These are phyloP conservation scores for Albula goreensis DNA, from an alignment of 2,113 vertebrate genomes.

Conservation along the genomic window DNA sequence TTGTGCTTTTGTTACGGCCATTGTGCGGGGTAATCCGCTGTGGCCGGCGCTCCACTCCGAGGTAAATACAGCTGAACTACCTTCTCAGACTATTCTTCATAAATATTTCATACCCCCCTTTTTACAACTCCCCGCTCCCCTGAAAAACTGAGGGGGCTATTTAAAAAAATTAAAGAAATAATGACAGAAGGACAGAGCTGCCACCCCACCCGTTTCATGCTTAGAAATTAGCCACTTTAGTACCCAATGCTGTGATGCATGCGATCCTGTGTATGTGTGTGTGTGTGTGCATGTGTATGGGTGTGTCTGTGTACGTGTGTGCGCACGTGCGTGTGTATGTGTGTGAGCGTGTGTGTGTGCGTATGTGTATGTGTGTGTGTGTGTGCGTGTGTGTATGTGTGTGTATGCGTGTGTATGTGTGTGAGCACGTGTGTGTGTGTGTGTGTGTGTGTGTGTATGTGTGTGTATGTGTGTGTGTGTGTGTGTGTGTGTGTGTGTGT, in stretches of 20 bases:
- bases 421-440: neutral
- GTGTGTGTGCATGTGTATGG: neutral
- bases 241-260: neutral
- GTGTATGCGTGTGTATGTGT: neutral
- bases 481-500: neutral
- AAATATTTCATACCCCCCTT: constrained; percentile 84
- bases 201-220: constrained; percentile 20
- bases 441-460: neutral
- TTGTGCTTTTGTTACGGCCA: constrained; percentile 92
- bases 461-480: neutral
- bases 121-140: constrained; percentile 81
- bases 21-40: constrained; percentile 89
- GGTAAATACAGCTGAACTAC: constrained; percentile 84
- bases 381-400: neutral
- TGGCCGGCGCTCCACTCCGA: constrained; percentile 81
- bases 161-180: constrained; percentile 31
- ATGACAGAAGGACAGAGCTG: constrained; percentile 63
- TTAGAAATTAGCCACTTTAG: neutral
- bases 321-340: neutral
- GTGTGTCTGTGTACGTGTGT: neutral
- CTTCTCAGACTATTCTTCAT: constrained; percentile 84
- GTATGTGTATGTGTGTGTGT: neutral
- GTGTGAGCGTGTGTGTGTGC: neutral
- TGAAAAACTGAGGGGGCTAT: constrained; percentile 56
- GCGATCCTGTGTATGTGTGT: no score